A percentile compares a stretch with the other conserved stretches of the same genome.
Evolutionary conservation across 2,888 invertebrate genomes (phyloP).

Genomic region (Rhagophthalmus giganteus): DNA sequence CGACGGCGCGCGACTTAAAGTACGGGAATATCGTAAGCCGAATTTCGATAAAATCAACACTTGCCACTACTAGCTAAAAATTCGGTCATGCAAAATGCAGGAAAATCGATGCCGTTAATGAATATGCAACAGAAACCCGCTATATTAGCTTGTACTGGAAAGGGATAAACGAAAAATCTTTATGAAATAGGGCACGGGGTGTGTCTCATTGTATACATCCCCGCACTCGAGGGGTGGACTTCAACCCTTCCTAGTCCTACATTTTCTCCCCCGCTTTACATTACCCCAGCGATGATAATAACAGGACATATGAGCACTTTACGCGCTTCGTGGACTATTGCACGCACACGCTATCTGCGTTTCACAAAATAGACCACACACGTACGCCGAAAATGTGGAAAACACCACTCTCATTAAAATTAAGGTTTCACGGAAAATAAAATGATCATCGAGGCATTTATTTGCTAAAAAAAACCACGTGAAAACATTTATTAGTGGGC

Average conservation of each 20-base stretch:
- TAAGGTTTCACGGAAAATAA: too few relatives aligned
- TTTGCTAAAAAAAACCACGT: too few relatives aligned
- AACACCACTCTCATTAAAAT: too few relatives aligned
- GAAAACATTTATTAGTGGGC: too few relatives aligned
- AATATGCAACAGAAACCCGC: neutral
- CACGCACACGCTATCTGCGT: neutral
- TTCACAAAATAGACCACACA: slow-evolving; percentile 9
- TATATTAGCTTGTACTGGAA: neutral
- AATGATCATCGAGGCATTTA: too few relatives aligned
- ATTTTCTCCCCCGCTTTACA: slow-evolving; percentile 25
- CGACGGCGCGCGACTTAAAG: too few relatives aligned
- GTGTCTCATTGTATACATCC: slow-evolving; percentile 24
- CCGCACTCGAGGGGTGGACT: slow-evolving; percentile 17
- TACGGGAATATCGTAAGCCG: too few relatives aligned
- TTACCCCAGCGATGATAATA: slow-evolving; percentile 18
- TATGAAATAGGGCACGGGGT: slow-evolving; percentile 22
- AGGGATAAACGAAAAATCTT: slow-evolving; percentile 14
- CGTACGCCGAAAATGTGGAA: too few relatives aligned
- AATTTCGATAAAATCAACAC: neutral
- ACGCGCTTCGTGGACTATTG: slow-evolving; percentile 11
- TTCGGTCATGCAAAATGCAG: neutral
- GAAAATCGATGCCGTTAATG: neutral
- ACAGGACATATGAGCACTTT: slow-evolving; percentile 22
- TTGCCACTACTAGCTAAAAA: too few relatives aligned
- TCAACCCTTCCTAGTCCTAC: slow-evolving; percentile 27